Percentiles rank a stretch among this genome's conserved stretches.
phyloP scores from a whole-genome alignment of 2,113 vertebrate genomes.

The Cyprinus carpio region DNA sequence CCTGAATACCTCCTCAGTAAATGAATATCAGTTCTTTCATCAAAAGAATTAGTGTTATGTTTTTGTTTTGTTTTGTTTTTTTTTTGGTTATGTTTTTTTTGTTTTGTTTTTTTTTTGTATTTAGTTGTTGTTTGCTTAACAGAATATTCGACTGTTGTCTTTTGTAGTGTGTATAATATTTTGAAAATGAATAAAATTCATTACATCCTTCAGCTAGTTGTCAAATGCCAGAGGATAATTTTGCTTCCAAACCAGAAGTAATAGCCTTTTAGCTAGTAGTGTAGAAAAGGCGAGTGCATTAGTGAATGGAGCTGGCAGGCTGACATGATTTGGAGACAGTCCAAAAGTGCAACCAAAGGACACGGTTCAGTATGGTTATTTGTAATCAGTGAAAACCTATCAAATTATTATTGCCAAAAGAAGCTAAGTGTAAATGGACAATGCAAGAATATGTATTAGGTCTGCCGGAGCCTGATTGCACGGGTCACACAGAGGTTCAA shows the following conservation, averaged over 20 bases:
- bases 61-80: too few relatives aligned
- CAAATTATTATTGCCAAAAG: conserved; percentile 27
- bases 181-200: background rate
- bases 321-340: background rate
- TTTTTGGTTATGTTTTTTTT: too few relatives aligned
- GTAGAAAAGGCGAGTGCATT: background rate
- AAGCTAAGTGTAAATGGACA: background rate
- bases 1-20: too few relatives aligned
- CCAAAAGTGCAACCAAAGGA: conserved; percentile 29
- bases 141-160: too few relatives aligned
- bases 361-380: conserved; percentile 14
- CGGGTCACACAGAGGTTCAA: background rate
- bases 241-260: background rate
- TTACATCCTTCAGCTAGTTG: background rate
- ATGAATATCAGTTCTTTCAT: too few relatives aligned
- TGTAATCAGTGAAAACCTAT: conserved; percentile 23
- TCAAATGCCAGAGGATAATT: background rate
- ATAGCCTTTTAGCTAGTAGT: background rate
- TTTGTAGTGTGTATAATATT: too few relatives aligned
- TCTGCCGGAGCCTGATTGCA: background rate
- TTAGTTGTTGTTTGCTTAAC: too few relatives aligned
- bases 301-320: background rate
- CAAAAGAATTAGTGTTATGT: background rate
- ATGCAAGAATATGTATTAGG: conserved; percentile 4
- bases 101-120: too few relatives aligned